Conservation (phyloP, 2,797 vertebrate species). For the Takifugu rubripes region DNA sequence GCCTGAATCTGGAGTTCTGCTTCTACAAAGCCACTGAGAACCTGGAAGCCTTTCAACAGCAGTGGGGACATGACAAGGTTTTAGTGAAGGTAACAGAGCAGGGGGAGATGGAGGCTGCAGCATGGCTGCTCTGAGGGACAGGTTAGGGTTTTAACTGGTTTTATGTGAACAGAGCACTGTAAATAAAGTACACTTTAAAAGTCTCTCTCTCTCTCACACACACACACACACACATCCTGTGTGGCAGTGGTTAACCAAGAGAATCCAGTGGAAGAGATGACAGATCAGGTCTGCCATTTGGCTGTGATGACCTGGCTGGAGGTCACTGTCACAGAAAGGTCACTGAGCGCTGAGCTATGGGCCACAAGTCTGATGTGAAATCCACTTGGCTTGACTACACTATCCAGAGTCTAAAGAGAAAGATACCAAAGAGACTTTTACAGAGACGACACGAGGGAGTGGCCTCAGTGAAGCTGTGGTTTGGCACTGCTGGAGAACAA, state of each 20-base stretch:
- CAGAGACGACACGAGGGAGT: neutral
- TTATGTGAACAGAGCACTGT: too few relatives aligned
- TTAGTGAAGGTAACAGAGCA: too few relatives aligned
- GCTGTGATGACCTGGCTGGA: constrained; percentile 50
- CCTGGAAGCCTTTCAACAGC: too few relatives aligned
- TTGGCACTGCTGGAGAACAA: constrained; percentile 5
- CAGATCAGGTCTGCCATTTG: constrained; percentile 30
- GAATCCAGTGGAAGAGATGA: constrained; percentile 45
- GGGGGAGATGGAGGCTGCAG: too few relatives aligned
- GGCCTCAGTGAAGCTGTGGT: neutral
- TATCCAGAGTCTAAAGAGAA: constrained; percentile 3
- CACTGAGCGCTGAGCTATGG: constrained; percentile 35
- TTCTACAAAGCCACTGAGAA: too few relatives aligned
- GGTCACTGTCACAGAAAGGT: constrained; percentile 46
- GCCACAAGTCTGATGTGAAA: neutral
- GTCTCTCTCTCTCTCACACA: constrained; percentile 6
- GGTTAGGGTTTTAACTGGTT: too few relatives aligned
- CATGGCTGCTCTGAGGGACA: too few relatives aligned
- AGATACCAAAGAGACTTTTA: constrained; percentile 5
- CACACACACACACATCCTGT: constrained; percentile 29
- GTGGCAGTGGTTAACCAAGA: constrained; percentile 53
- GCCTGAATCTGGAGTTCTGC: too few relatives aligned
- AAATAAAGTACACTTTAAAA: neutral
- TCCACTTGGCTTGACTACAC: neutral
- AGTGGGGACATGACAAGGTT: too few relatives aligned